Evolutionary conservation across 2,113 vertebrate genomes (phyloP), one percentile per base, ranked within the genome.

Genomic region (Carlito syrichta): DNA sequence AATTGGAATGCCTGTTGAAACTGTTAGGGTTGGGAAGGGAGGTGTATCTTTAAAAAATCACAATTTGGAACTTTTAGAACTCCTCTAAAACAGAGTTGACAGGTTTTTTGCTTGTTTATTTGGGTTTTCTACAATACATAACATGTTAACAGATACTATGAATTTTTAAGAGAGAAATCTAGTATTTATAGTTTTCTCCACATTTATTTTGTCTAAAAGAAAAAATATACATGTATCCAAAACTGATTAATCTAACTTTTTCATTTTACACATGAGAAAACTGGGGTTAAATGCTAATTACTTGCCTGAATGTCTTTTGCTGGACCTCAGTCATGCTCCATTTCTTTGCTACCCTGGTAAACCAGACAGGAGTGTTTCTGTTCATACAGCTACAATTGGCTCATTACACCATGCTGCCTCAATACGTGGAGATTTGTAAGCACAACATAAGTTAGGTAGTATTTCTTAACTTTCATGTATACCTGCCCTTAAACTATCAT

Each of bases 251-350:
- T 20, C 4, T 68, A 54, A 56, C 8, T 22, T 86, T 77, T 1
- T 87, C 1, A 88, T 69, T 62, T 77, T 60, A 38, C 10, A 62
- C 0, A 22, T 35, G 27, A 40, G 30, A 30, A 78, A 38, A 52
- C 3, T 27, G 6, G 66, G 2, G 22, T 62, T 78, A 84, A 71
- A 79, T 50, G 6, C 3, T 86, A 27, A 56, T 48, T 77, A 23
- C 71, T 35, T 66, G 48, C 20, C 32, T 84, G 27, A 83, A 17
- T 22, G 38, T 4, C 1, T n/a, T 8, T 74, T 68, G 1, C 17
- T 71, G 14, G 2, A 0, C 4, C 73, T n/a, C 0, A 50, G 25
- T 23, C 4, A 0, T n/a, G 2, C 3, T 71, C 10, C 40, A 45
- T 30, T 69, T 25, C 8, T 17, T 22, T 91, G 8, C 56, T 2